phyloP scores from a whole-genome alignment of 2,113 vertebrate genomes.

The Pogona vitticeps region DNA sequence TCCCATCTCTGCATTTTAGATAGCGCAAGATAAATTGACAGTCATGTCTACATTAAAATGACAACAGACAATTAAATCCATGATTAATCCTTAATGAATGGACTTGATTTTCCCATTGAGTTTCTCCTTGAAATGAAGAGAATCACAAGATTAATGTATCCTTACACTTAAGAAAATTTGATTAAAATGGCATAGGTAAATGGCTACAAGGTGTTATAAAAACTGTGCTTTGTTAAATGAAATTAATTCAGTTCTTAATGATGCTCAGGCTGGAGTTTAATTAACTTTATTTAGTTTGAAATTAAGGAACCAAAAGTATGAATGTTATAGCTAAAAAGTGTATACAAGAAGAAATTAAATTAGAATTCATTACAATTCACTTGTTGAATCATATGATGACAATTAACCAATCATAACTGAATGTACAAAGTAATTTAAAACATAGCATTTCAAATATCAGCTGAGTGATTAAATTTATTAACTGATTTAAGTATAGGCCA shows the following conservation, averaged over 20 bases:
- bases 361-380: constrained; percentile 8
- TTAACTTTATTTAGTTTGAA: constrained; percentile 21
- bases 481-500: constrained; percentile 16
- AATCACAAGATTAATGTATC: constrained; percentile 8
- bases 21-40: neutral
- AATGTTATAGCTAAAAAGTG: neutral
- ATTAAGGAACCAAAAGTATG: constrained; percentile 9
- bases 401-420: constrained; percentile 26
- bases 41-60: neutral
- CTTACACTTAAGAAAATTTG: neutral
- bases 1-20: neutral
- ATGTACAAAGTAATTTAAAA: constrained; percentile 25
- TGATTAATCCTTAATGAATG: neutral
- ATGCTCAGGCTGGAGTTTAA: neutral
- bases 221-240: constrained; percentile 10
- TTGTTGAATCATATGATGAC: constrained; percentile 1
- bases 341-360: constrained; percentile 6
- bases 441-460: neutral
- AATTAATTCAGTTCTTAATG: constrained; percentile 16
- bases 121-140: neutral
- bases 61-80: neutral
- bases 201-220: neutral
- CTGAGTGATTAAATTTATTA: constrained; percentile 20
- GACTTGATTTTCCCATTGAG: neutral
- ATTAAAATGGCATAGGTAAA: constrained; percentile 14